phyloP scores from a whole-genome alignment of 2,113 vertebrate genomes.

The Mesoclemmys tuberculata region DNA sequence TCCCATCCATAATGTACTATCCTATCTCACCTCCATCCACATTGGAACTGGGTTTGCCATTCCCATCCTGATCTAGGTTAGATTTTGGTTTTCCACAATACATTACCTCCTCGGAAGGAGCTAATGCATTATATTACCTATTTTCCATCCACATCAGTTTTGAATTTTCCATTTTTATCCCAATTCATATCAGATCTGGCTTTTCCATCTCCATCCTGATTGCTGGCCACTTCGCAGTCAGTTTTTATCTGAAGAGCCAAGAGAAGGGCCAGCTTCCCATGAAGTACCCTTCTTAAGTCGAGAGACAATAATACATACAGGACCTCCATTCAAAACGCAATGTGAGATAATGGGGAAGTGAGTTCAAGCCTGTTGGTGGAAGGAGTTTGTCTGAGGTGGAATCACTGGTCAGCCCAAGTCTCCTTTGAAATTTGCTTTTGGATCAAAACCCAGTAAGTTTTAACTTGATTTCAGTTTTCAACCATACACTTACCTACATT shows the following conservation, averaged over 20 bases:
- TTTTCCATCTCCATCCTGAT: neutral
- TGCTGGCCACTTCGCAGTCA: neutral
- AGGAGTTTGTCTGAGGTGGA: slow-evolving; percentile 13
- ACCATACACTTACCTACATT: neutral
- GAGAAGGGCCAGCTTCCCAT: slow-evolving; percentile 28
- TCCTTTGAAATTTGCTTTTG: slow-evolving; percentile 6
- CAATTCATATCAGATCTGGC: no score
- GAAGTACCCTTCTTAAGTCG: neutral
- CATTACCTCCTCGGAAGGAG: neutral
- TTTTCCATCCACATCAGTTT: neutral
- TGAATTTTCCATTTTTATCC: neutral
- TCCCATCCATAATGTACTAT: neutral
- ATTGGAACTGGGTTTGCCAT: neutral
- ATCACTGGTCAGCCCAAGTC: neutral
- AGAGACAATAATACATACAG: neutral
- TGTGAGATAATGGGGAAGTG: slow-evolving; percentile 27
- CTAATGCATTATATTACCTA: neutral
- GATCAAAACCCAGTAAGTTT: neutral
- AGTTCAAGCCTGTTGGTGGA: neutral
- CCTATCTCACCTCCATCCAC: neutral
- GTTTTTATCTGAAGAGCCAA: neutral
- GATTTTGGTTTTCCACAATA: neutral
- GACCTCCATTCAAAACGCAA: neutral
- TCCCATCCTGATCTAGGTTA: neutral
- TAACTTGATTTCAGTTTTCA: neutral